Conservation (phyloP, 2,113 vertebrate species). For the Colinus virginianus region DNA sequence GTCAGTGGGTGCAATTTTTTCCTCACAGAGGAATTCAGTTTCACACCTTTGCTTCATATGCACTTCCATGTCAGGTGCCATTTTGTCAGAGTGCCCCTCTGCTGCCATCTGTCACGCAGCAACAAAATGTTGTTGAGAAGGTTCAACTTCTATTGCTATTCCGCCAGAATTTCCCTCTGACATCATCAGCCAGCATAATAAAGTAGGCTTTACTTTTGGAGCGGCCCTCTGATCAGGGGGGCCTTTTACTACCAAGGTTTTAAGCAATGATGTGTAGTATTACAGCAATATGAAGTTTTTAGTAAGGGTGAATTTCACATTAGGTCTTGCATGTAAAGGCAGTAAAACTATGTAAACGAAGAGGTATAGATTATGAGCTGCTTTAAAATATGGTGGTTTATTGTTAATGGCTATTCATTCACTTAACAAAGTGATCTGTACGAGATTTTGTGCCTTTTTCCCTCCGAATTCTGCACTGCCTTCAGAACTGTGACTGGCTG, state of each 20-base stretch:
- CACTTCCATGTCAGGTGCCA: too few species aligned
- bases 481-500: not conserved
- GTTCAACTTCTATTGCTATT: too few species aligned
- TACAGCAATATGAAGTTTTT: not conserved
- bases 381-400: not conserved
- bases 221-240: not conserved
- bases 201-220: too few species aligned
- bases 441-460: not conserved
- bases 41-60: too few species aligned
- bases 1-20: too few species aligned
- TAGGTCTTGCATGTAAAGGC: not conserved
- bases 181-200: too few species aligned
- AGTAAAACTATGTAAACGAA: not conserved
- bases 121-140: too few species aligned
- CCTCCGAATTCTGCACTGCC: not conserved
- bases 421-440: not conserved
- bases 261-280: not conserved
- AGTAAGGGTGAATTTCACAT: not conserved
- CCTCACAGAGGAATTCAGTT: too few species aligned
- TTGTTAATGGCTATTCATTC: not conserved
- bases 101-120: too few species aligned
- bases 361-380: not conserved
- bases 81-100: too few species aligned
- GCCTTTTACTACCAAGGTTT: not conserved
- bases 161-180: too few species aligned